phyloP scores from a whole-genome alignment of 2,113 vertebrate species.

The Meleagris gallopavo region DNA sequence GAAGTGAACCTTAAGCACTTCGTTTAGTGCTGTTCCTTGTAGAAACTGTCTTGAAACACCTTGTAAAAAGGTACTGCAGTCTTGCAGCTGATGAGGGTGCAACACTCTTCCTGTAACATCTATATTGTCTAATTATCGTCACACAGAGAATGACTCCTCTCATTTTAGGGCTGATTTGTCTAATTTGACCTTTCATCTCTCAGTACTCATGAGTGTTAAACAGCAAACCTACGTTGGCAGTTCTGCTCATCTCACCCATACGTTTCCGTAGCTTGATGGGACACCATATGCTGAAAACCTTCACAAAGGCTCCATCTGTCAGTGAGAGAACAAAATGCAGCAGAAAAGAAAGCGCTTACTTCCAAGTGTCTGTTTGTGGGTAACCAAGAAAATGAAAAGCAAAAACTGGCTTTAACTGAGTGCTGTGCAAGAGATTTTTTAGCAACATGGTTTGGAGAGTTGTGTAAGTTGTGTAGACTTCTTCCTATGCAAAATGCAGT shows the following conservation, averaged over 20 bases:
- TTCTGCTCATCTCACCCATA: not conserved
- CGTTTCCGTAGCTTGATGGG: accelerated
- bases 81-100: not conserved
- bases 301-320: not conserved
- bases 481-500: slow-evolving; percentile 28
- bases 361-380: not conserved
- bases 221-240: not conserved
- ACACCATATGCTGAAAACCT: not conserved
- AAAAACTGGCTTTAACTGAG: not conserved
- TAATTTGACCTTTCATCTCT: not conserved
- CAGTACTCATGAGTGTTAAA: not conserved
- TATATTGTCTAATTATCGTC: not conserved
- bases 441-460: slow-evolving; percentile 5
- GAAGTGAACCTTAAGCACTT: not conserved
- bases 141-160: not conserved
- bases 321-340: not conserved
- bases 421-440: not conserved
- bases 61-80: not conserved
- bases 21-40: not conserved
- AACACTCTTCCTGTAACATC: not conserved
- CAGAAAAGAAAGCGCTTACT: not conserved
- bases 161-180: not conserved
- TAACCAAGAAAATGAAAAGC: not conserved
- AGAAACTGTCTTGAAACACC: not conserved
- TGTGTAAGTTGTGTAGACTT: not conserved